Percentiles rank a stretch among this genome's conserved stretches.
Conservation (phyloP, 1,140 invertebrate genomes). For the Drosophila repleta region DNA sequence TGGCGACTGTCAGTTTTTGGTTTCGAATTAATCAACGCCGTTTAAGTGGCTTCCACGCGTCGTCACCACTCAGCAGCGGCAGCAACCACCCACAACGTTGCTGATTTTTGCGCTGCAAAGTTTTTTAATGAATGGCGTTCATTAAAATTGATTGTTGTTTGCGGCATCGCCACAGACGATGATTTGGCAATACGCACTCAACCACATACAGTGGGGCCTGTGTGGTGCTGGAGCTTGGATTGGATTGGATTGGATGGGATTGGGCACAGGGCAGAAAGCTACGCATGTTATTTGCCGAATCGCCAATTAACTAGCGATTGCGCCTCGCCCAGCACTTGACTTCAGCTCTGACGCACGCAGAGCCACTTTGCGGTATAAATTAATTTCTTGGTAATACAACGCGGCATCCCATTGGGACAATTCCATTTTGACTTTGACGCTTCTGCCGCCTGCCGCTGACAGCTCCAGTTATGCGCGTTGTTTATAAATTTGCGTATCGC, state of each 20-base stretch:
- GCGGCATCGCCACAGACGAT: conserved; percentile 53
- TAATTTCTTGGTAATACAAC: conserved; percentile 46
- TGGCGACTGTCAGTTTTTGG: conserved; percentile 74
- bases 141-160: conserved; percentile 82
- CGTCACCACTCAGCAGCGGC: conserved; percentile 29
- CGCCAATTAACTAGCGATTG: conserved; percentile 78
- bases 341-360: conserved; percentile 32
- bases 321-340: conserved; percentile 6
- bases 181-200: conserved; percentile 61
- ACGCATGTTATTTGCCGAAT: conserved; percentile 76
- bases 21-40: conserved; percentile 74
- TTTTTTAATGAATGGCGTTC: conserved; percentile 81
- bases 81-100: conserved; percentile 5
- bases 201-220: conserved; percentile 10
- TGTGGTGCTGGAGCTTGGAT: not conserved
- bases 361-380: conserved; percentile 53
- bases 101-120: conserved; percentile 67
- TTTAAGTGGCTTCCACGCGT: conserved; percentile 70
- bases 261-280: not conserved
- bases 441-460: conserved; percentile 51
- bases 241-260: too few relatives aligned
- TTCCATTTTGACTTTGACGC: conserved; percentile 59
- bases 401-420: not conserved
- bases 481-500: conserved; percentile 4
- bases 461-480: conserved; percentile 46